Evolutionary conservation across 2,888 invertebrate genomes (phyloP), one percentile per base, ranked within the genome.

Genomic region (Epiblema foenella): DNA sequence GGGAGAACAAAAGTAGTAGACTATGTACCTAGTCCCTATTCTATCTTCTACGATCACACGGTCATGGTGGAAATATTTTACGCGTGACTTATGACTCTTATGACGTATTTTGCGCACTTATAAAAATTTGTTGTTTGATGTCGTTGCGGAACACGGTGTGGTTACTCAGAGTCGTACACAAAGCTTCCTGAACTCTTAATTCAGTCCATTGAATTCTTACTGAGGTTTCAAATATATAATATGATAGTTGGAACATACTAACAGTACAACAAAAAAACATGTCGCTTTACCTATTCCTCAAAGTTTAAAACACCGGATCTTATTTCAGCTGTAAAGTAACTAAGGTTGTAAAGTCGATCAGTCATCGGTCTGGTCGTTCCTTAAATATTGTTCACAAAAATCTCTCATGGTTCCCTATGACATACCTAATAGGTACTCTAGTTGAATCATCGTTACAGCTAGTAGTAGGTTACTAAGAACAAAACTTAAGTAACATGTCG

Each of bases 1-100:
- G 76, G 64, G 39, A 65, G 57, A 63, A 70, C 54, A 15, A 42
- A 70, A 59, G 24, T 12, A 54, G 54, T 37, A 46, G 24, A 8
- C 54, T 54, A 52, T 46, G 24, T 59, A 65, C 46, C 18, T 60
- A 65, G 65, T 37, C 2, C 24, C 24, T 33, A 54, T 52, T 52
- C 17, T 29, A 52, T 29, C 58, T 37, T 56, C 64, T 9, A 24
- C 54, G 7, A 60, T 54, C 58, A 52, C 64, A 59, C 33, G 58
- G 59, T 54, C 52, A 59, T 65, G 64, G 70, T 59, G 59, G 59
- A 51, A 54, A 5, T 33, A 33, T 33, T 33, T n/a, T 60, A 65
- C 52, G 39, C 46, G 65, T 60, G 65, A 70, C 46, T 15, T 46
- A 4, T 4, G 2, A 2, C 3, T 29, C n/a, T n/a, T n/a, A n/a